Evolutionary conservation across 2,888 invertebrate species (phyloP).

Genomic region (Sinodicranocentrus sp.): DNA sequence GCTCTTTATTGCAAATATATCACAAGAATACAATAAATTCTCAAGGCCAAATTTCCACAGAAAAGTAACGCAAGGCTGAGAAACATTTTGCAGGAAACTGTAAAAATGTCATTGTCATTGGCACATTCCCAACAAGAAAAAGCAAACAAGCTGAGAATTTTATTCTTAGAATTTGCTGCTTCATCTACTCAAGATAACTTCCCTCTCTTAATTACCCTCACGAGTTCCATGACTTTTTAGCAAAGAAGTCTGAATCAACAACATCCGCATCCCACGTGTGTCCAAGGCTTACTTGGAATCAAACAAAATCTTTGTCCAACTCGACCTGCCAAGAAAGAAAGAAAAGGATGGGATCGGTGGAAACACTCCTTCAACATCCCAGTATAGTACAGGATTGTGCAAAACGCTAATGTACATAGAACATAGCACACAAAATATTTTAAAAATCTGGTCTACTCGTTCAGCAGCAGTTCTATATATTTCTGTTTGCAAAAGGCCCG

Average conservation of each 20-base stretch:
- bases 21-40: slow-evolving; percentile 1
- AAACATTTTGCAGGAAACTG: not conserved
- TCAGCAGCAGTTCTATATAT: too few species aligned
- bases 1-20: slow-evolving; percentile 6
- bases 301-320: not conserved
- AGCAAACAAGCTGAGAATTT: not conserved
- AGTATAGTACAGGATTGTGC: not conserved
- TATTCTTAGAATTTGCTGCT: too few species aligned
- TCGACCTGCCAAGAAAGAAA: not conserved
- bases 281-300: not conserved
- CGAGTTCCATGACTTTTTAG: slow-evolving; percentile 9
- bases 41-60: slow-evolving; percentile 15
- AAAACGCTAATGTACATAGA: too few species aligned
- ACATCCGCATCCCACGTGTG: not conserved
- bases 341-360: not conserved
- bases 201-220: too few species aligned
- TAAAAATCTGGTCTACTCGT: too few species aligned
- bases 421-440: too few species aligned
- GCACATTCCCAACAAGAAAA: not conserved
- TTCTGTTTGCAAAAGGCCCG: slow-evolving; percentile 13
- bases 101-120: not conserved
- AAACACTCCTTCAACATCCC: too few species aligned
- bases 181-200: too few species aligned
- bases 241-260: not conserved
- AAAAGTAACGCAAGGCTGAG: not conserved